Evolutionary conservation across 2,888 invertebrate genomes (phyloP), one percentile per base, ranked within the genome.

Genomic region (Agriopis aurantiaria): DNA sequence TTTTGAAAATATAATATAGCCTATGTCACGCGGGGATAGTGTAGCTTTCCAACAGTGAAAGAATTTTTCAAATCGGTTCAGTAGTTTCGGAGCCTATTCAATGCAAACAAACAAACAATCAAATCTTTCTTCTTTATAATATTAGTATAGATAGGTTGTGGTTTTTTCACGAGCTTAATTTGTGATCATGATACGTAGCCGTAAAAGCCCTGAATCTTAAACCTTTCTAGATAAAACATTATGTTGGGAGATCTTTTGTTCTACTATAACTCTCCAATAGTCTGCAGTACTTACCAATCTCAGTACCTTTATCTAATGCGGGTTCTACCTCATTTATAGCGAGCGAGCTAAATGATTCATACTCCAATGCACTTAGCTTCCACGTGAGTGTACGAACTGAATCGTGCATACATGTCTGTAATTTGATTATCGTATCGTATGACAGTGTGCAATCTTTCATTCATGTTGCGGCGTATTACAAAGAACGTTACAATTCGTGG

Each of bases 401-500:
- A 57, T 17, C 11, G 11, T 40, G 14, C 43, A 17, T 45, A 14
- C 17, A 45, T 23, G 33, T 11, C 33, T 59, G 59, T 59, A 23
- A 59, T 48, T 59, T 48, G 59, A 59, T 46, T 57, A 45, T 57
- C 59, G 48, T 48, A 59, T 48, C 59, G 23, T 49, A 49, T 60
- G 49, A 40, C 60, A 49, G 14, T 49, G 5, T 10, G 40, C 40
- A 60, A 49, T 48, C 49, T 49, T 49, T 60, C 60, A 49, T 60
- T 60, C 60, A 60, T 59, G 48, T 48, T 48, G 48, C 58, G 46
- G 46, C 45, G 48, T 59, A 12, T 8, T 46, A 46, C 46, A 2
- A 7, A 8, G 46, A 59, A 48, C n/a, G 45, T 56, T 40, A n/a
- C 55, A 57, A n/a, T 11, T 58, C 45, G 45, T 45, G 57, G 57